phyloP scores from a whole-genome alignment of 1,140 invertebrate genomes.

The Zaprionus capensis region DNA sequence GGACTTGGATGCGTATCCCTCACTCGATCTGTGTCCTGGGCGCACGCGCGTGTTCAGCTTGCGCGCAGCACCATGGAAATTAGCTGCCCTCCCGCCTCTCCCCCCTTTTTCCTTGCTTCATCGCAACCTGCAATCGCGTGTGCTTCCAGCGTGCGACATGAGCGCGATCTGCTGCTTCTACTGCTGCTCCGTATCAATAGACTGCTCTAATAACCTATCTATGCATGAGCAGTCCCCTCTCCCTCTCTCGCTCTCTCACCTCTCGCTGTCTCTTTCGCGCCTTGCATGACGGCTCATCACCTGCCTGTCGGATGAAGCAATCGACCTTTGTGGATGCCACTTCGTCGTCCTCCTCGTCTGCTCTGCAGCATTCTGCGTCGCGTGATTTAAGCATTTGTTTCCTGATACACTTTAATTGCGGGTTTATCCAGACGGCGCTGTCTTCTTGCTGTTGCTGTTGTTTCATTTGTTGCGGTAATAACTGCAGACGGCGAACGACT shows the following conservation, averaged over 20 bases:
- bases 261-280: constrained; percentile 4
- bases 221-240: constrained; percentile 13
- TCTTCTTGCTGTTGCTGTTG: constrained; percentile 30
- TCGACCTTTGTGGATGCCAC: constrained; percentile 58
- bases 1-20: constrained; percentile 30
- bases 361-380: constrained; percentile 50
- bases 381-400: constrained; percentile 84
- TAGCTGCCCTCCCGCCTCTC: constrained; percentile 35
- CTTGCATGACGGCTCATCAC: constrained; percentile 76
- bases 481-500: not conserved
- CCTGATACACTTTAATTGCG: constrained; percentile 78
- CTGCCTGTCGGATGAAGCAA: constrained; percentile 83
- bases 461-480: not conserved
- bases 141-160: constrained; percentile 37
- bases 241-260: not conserved
- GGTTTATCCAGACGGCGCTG: constrained; percentile 42
- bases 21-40: constrained; percentile 10
- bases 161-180: constrained; percentile 10
- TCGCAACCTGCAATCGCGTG: constrained; percentile 69
- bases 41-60: constrained; percentile 71
- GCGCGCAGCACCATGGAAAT: constrained; percentile 64
- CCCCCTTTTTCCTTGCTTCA: not conserved
- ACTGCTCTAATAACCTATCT: constrained; percentile 72
- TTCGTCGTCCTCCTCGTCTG: constrained; percentile 40
- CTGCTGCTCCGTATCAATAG: constrained; percentile 24